A percentile compares a stretch with the other conserved stretches of the same genome.
Evolutionary conservation across 2,888 invertebrate genomes (phyloP).

Genomic region (Eucera pruinosa): DNA sequence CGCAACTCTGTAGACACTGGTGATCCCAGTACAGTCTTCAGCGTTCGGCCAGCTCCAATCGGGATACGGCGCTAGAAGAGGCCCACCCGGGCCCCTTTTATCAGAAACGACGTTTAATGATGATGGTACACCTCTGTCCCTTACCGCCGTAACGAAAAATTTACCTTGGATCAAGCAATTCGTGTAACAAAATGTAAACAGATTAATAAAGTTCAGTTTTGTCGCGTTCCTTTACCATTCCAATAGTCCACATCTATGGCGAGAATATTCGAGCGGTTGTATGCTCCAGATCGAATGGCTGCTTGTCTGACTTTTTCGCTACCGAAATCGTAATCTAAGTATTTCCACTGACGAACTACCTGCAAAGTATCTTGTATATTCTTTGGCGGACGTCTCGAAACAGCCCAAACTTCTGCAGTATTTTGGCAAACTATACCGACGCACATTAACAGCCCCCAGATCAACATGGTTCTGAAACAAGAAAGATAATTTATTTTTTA

Average conservation of each 20-base stretch:
- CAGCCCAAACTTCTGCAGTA: no score
- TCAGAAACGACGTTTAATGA: constrained; percentile 87
- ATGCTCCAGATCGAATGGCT: constrained; percentile 86
- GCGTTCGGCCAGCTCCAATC: constrained; percentile 87
- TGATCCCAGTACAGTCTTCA: constrained; percentile 88
- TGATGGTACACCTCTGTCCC: constrained; percentile 88
- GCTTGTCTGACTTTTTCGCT: constrained; percentile 85
- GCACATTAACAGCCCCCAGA: no score
- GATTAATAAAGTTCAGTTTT: no score
- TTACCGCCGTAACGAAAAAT: constrained; percentile 89
- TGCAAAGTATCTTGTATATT: no score
- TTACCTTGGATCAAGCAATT: no score
- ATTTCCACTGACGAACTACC: no score
- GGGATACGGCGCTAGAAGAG: constrained; percentile 87
- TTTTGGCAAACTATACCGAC: no score
- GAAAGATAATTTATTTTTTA: no score
- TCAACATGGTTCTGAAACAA: no score
- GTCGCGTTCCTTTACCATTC: no score
- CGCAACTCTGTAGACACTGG: constrained; percentile 90
- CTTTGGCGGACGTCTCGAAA: no score
- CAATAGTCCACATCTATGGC: constrained; percentile 72
- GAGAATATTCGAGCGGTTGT: constrained; percentile 56
- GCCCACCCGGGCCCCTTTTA: constrained; percentile 83
- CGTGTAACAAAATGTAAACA: no score
- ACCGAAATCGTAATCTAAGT: constrained; percentile 89